Evolutionary conservation across 30 jellyfish, hydroid and myxozoan species (phyloP), one percentile per base, ranked within the genome.

Genomic region (Catostylus mosaicus): DNA sequence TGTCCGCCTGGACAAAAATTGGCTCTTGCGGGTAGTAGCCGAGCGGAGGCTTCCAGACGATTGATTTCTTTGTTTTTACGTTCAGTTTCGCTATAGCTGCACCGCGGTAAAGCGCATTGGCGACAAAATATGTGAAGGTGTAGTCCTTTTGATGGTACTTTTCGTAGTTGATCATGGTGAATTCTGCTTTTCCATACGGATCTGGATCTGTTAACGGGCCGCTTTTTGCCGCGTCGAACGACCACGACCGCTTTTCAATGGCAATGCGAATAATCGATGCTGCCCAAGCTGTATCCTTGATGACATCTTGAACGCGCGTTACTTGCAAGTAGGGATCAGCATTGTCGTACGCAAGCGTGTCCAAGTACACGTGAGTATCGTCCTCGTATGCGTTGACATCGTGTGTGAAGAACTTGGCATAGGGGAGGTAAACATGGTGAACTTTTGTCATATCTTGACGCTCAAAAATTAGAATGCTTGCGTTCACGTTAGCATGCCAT

Each of bases 11-110:
- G 22, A 82, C 85, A 27, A 82, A 82, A 20, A 82, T 45, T 36
- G 92, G 92, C 75, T 82, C 92, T 68, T 82, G 92, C 1, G 92
- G 92, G 75, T 82, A 68, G 62, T 30, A 82, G 20, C 92, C 92
- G 29, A 43, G 11, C 19, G 92, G 92, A 1, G 92, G 92, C 48
- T 24, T 72, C 92, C 92, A 82, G 35, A 36, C 47, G 29, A 82
- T 56, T 5, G 40, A 31, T 29, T 72, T 29, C 60, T 82, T 82
- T 26, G 92, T 82, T 50, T 56, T 69, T 16, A 82, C 86, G 31
- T 82, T 82, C 86, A 82, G 43, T 63, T 82, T 82, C 3, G 71
- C 80, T 18, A 82, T 82, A 46, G 40, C 69, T 19, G 92, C 36
- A 0, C 65, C 84, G 34, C 86, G 71, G 51, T 69, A 82, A 5